Conservation (phyloP, 2,797 vertebrate species). For the Sebastes umbrosus region DNA sequence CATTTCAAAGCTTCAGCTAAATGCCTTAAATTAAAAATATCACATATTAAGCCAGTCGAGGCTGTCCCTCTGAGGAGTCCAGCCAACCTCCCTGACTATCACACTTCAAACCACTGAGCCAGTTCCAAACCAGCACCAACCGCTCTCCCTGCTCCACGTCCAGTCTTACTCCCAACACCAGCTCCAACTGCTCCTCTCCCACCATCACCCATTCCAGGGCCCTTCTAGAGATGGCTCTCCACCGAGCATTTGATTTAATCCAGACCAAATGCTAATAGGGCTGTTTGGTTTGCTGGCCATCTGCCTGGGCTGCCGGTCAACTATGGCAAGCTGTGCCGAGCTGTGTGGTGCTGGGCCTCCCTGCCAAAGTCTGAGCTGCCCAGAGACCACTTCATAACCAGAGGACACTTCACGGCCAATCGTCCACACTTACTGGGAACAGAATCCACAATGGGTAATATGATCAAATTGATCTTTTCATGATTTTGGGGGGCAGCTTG, state of each 20-base stretch:
- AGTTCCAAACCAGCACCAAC: slow-evolving; percentile 26
- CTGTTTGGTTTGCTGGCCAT: slow-evolving; percentile 82
- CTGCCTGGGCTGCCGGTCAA: slow-evolving; percentile 80
- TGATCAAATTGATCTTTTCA: slow-evolving; percentile 67
- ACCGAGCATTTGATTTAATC: slow-evolving; percentile 82
- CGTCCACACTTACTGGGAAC: slow-evolving; percentile 60
- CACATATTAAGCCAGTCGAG: neutral
- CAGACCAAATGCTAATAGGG: slow-evolving; percentile 86
- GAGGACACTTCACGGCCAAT: slow-evolving; percentile 71
- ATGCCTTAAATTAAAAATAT: neutral
- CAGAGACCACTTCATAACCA: slow-evolving; percentile 75
- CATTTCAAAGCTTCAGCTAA: neutral
- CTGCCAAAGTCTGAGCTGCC: slow-evolving; percentile 74
- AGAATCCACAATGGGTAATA: slow-evolving; percentile 25
- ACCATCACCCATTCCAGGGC: slow-evolving; percentile 47
- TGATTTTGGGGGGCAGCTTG: slow-evolving; percentile 46
- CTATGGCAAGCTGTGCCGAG: slow-evolving; percentile 73
- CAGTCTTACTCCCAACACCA: slow-evolving; percentile 26
- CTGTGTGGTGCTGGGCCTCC: slow-evolving; percentile 31
- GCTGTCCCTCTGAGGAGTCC: neutral
- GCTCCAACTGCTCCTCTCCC: slow-evolving; percentile 36
- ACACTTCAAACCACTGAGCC: slow-evolving; percentile 29
- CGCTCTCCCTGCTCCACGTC: neutral
- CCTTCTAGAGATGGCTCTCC: slow-evolving; percentile 64
- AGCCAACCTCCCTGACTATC: slow-evolving; percentile 12